These are phyloP conservation scores for Acipenser transmontanus DNA, from an alignment of 2,797 vertebrate species.

Conservation along the genomic window DNA sequence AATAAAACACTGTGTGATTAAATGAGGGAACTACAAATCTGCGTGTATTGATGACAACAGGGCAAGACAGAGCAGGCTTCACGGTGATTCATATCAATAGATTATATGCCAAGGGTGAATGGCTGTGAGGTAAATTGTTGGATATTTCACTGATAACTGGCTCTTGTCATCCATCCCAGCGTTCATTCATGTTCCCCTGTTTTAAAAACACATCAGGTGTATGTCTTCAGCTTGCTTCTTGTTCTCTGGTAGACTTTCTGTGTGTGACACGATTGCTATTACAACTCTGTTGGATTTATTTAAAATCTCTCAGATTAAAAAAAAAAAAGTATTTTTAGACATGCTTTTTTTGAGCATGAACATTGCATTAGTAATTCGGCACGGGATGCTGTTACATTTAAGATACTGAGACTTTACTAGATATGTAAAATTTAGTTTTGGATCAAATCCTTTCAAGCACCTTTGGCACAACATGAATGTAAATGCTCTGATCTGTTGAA, in stretches of 20 bases:
- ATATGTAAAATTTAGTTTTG: too few relatives aligned
- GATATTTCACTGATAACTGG: not conserved
- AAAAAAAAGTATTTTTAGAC: too few relatives aligned
- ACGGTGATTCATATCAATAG: slow-evolving; percentile 10
- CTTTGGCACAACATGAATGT: too few relatives aligned
- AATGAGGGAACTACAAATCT: not conserved
- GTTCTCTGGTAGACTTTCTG: not conserved
- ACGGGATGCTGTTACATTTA: too few relatives aligned
- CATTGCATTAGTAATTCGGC: too few relatives aligned
- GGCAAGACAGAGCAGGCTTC: not conserved
- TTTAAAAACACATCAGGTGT: not conserved
- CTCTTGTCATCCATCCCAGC: not conserved
- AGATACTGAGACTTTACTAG: too few relatives aligned
- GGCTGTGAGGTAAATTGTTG: slow-evolving; percentile 1
- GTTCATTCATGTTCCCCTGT: not conserved
- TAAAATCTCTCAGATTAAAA: too few relatives aligned
- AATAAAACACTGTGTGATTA: not conserved
- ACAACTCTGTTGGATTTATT: too few relatives aligned
- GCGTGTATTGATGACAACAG: not conserved
- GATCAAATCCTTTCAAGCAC: too few relatives aligned
- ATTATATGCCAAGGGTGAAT: slow-evolving; percentile 13
- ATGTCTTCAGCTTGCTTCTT: not conserved
- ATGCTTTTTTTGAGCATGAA: too few relatives aligned
- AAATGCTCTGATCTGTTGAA: too few relatives aligned
- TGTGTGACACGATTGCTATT: too few relatives aligned